A percentile compares a stretch with the other conserved stretches of the same genome.
These are phyloP conservation scores for Charanyca ferruginea DNA, from an alignment of 2,888 invertebrate genomes.

Conservation along the genomic window DNA sequence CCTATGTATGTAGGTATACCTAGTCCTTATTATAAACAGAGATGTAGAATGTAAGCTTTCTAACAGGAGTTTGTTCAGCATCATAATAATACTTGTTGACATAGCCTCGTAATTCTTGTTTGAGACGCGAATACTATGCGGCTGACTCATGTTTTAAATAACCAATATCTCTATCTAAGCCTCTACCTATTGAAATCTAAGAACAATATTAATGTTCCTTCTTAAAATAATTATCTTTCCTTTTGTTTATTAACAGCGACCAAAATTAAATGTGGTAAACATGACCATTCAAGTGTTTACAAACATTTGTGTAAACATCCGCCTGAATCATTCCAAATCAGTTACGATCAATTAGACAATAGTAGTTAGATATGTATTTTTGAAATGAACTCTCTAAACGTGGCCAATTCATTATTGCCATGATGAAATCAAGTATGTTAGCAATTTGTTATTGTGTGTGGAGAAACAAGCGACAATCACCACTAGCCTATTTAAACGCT, in stretches of 20 bases:
- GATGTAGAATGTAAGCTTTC: neutral
- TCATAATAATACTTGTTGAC: constrained; percentile 1
- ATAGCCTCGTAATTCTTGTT: constrained; percentile 2
- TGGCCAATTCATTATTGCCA: neutral
- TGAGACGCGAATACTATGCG: neutral
- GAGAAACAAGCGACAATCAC: constrained; percentile 16
- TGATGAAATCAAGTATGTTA: constrained; percentile 4
- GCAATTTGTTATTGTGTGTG: constrained; percentile 18
- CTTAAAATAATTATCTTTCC: too few species aligned
- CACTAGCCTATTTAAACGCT: neutral
- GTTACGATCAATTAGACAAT: neutral
- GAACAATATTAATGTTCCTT: too few species aligned
- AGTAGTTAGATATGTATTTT: neutral
- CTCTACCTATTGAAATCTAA: neutral
- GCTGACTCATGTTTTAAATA: neutral
- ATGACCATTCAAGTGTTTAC: constrained; percentile 19
- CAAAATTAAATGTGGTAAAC: neutral
- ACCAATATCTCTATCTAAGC: neutral
- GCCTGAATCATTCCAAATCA: constrained; percentile 8
- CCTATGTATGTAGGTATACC: too few species aligned
- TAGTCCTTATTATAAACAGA: neutral
- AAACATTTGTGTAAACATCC: constrained; percentile 20
- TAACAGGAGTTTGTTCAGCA: neutral
- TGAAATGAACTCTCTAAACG: neutral
- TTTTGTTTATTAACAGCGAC: too few species aligned